Evolutionary conservation across 2,888 invertebrate genomes (phyloP), one percentile per base, ranked within the genome.

Genomic region (Volucella bombylans): DNA sequence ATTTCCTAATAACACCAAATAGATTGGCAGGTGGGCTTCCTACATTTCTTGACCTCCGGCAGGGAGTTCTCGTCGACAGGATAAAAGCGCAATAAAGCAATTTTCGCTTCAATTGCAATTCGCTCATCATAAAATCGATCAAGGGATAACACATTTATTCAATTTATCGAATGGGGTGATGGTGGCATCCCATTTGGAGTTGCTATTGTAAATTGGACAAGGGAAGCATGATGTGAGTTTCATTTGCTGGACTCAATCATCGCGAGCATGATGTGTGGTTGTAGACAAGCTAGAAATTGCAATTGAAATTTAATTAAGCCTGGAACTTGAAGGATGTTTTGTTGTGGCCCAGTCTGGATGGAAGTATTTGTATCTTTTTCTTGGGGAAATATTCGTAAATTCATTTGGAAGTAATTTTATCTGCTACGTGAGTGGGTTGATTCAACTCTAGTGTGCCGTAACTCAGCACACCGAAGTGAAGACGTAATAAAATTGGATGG

Each of bases 61-160:
- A 47, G 45, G 54, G 41, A 54, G 11, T 43, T 8, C 14, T 23
- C 8, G n/a, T 31, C 15, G 4, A 18, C 31, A 23, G 55, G 73
- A 65, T 65, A 23, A 10, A 15, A 59, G 68, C 50, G 74, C 38
- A 68, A 82, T 79, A 39, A 81, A 81, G 76, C 55, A 85, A 81
- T 78, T 81, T 81, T 81, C 76, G 55, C 57, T 69, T 81, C 59
- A 80, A 83, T 74, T 55, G 59, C n/a, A 31, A 39, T 61, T 43
- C 65, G 55, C n/a, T 65, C 83, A 47, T 80, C 71, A 81, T 81
- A 62, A 68, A 79, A 57, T 83, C 73, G 62, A 81, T 76, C 67
- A 14, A 62, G 71, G 67, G 76, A 85, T 81, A 76, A 85, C 81
- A 85, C 67, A 81, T 85, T 81, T 67, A 81, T 85, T 85, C 39